Base-by-base conservation (phyloP, 2,113 vertebrate genomes). In the Corapipo altera region DNA sequence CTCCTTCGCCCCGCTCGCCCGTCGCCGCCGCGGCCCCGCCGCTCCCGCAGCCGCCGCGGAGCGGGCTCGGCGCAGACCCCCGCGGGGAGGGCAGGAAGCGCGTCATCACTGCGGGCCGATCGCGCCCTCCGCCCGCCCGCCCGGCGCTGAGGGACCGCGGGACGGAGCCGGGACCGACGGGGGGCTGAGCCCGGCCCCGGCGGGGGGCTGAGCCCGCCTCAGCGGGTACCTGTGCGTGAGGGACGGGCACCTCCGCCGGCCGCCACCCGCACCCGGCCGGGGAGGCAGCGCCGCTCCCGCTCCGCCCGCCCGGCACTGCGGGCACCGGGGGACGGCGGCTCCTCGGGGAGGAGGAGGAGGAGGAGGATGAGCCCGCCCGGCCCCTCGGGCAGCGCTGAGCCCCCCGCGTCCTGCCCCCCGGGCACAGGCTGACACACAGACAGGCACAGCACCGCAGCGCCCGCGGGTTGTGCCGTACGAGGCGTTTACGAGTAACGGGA, bases 61-160 rank as follows among this genome's bases (percentile, higher is more conserved):
- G 96, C 97, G 83, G 96, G 93, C 95, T 95, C 96, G 39, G 93
- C 97, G 93, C 97, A 75, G 95, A 97, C 96, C 97, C 97, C 97
- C 97, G 79, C 66, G 93, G 96, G 93, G 97, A 95, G 97, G 89
- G 97, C 98, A 97, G 98, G 98, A 98, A 98, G 78, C 97, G 96
- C 98, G 98, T 98, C 98, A 98, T 98, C 98, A 98, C 80, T 97
- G 90, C 88, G 97, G 94, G 98, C 98, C 81, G 94, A 85, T 95
- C 82, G 92, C 92, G 88, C 91, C 91, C 91, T 89, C 57, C 89
- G 59, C 84, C 61, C 89, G 59, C 84, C 61, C 69, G 46, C 19
- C 39, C 69, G 46, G 9, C 46, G 46, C 46, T 20, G 44, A 46
- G 44, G 44, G 44, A 46, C 7, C 44, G 44, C 18, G 44, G 44